Evolutionary conservation across 2,797 vertebrate genomes (phyloP).

Genomic region (Phalloptychus januarius): DNA sequence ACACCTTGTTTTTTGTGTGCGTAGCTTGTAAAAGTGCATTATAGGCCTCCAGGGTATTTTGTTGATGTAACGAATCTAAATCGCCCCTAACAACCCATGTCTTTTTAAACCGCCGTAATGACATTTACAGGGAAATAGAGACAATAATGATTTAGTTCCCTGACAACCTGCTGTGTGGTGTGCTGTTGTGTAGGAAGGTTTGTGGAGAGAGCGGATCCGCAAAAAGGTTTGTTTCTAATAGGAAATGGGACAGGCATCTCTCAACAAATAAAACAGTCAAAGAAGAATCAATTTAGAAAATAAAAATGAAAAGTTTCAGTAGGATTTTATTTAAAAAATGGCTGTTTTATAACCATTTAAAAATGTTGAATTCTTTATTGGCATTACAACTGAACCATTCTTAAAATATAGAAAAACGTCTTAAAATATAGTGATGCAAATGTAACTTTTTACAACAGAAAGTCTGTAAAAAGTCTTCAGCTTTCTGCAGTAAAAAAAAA

Average conservation of each 20-base stretch:
- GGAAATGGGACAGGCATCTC: neutral
- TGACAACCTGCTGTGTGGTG: neutral
- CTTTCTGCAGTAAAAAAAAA: too few species aligned
- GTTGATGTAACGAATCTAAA: neutral
- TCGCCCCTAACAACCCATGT: neutral
- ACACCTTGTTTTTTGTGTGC: neutral
- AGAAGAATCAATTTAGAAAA: neutral
- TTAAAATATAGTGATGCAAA: too few species aligned
- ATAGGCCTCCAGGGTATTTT: neutral
- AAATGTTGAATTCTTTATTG: neutral
- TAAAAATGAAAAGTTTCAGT: neutral
- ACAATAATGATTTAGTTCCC: neutral
- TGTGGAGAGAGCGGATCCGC: neutral
- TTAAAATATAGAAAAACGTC: neutral
- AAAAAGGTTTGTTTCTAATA: neutral
- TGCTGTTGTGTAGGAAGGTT: neutral
- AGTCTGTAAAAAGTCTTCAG: neutral
- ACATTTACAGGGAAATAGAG: neutral
- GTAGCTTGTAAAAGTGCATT: neutral
- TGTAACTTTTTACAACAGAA: neutral
- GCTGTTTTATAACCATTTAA: neutral
- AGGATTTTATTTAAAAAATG: neutral
- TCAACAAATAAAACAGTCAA: neutral
- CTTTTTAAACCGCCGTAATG: neutral
- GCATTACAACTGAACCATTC: neutral